Evolutionary conservation across 2,888 invertebrate genomes (phyloP).

Genomic region (Agriopis marginaria): DNA sequence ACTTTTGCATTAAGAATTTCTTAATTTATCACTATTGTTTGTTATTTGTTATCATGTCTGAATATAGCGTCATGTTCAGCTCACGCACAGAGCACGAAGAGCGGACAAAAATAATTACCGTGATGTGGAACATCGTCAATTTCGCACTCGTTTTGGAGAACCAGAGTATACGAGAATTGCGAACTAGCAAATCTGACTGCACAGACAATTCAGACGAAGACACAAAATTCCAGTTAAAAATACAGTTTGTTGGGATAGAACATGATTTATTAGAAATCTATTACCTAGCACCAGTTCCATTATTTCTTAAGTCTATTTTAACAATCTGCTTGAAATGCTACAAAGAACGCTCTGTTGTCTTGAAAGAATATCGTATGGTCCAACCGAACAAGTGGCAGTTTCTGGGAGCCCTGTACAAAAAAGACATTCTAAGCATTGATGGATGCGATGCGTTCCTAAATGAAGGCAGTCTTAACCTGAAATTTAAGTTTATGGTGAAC

Average conservation of each 20-base stretch:
- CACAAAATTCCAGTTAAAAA: conserved; percentile 74
- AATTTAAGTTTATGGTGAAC: conserved; percentile 77
- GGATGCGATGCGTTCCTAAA: conserved; percentile 70
- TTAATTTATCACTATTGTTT: too few species aligned
- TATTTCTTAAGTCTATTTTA: conserved; percentile 74
- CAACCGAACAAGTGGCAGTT: conserved; percentile 81
- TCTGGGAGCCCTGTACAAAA: conserved; percentile 73
- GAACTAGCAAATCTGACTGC: conserved; percentile 66
- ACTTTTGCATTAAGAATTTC: background rate
- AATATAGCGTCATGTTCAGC: conserved; percentile 64
- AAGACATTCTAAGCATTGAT: conserved; percentile 70
- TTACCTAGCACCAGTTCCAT: conserved; percentile 70
- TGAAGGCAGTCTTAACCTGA: conserved; percentile 75
- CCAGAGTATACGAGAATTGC: conserved; percentile 70
- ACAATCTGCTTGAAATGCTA: conserved; percentile 76
- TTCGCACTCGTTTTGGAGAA: conserved; percentile 70
- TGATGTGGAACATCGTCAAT: conserved; percentile 77
- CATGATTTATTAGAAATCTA: conserved; percentile 79
- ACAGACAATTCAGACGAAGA: conserved; percentile 52
- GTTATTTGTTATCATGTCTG: conserved; percentile 8
- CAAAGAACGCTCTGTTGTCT: conserved; percentile 76
- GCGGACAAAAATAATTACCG: conserved; percentile 75
- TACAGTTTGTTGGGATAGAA: conserved; percentile 75
- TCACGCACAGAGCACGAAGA: conserved; percentile 76
- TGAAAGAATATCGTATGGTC: conserved; percentile 76